phyloP scores from a whole-genome alignment of 2,113 vertebrate species.

The Drymodes brunneopygia region DNA sequence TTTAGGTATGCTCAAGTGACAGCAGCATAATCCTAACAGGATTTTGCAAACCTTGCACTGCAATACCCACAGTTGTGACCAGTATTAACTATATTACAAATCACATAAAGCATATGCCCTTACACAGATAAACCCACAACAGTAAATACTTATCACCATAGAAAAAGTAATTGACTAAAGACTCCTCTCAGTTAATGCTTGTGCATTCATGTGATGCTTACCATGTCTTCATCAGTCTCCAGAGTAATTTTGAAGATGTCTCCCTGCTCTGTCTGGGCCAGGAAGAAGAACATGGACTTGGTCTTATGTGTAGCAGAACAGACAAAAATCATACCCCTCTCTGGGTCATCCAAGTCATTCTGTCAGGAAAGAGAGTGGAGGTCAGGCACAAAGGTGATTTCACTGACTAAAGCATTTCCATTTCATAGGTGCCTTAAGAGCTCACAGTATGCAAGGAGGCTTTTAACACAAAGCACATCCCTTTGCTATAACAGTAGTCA shows the following conservation, averaged over 20 bases:
- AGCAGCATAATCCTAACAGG: not conserved
- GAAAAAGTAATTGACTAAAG: not conserved
- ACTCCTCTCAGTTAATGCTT: not conserved
- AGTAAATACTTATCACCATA: not conserved
- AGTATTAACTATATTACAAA: not conserved
- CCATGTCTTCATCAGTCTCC: conserved; percentile 99
- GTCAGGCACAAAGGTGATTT: not conserved
- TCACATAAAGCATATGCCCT: accelerated
- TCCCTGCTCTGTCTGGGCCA: conserved; percentile 97
- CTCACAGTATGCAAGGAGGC: accelerated
- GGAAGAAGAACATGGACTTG: conserved; percentile 99
- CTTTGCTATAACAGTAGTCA: accelerated
- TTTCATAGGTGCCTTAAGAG: not conserved
- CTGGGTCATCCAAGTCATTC: conserved; percentile 98
- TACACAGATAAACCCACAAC: not conserved
- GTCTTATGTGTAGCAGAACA: conserved; percentile 99
- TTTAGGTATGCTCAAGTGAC: not conserved
- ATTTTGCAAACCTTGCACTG: not conserved
- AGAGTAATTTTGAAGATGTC: conserved; percentile 98
- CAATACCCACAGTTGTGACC: not conserved
- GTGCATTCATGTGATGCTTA: conserved; percentile 46
- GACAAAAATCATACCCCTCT: conserved; percentile 98
- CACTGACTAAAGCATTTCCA: not conserved
- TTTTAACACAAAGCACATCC: not conserved
- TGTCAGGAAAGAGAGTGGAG: conserved; percentile 32